Conservation (phyloP, 2,888 invertebrate species). For the Vanessa cardui region DNA sequence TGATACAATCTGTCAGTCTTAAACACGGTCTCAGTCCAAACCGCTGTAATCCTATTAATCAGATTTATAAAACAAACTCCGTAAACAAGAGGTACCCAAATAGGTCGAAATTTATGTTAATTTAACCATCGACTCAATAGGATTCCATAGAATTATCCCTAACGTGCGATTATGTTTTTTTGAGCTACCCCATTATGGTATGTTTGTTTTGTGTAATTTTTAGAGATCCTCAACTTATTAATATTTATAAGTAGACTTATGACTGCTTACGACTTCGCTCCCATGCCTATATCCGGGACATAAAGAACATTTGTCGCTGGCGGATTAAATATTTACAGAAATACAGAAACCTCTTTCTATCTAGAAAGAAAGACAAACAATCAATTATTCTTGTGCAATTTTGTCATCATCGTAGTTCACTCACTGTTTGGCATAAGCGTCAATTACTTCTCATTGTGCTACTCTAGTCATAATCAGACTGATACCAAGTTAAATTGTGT, state of each 20-base stretch:
- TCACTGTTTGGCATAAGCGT: no score
- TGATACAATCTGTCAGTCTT: neutral
- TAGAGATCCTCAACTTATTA: constrained; percentile 25
- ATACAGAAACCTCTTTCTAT: no score
- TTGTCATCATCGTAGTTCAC: no score
- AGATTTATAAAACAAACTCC: constrained; percentile 9
- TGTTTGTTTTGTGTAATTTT: constrained; percentile 58
- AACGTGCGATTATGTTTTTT: constrained; percentile 55
- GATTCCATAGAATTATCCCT: constrained; percentile 62
- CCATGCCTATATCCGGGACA: no score
- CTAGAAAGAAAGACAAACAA: no score
- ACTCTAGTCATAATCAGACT: no score
- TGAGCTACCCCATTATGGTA: constrained; percentile 50
- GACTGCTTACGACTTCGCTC: neutral
- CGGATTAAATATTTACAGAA: no score
- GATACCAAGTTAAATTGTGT: no score
- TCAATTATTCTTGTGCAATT: no score
- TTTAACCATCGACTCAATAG: constrained; percentile 61
- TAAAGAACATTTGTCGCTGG: no score
- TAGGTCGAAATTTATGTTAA: constrained; percentile 57
- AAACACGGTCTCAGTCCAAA: neutral
- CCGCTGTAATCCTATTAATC: constrained; percentile 5
- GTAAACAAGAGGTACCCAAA: constrained; percentile 20
- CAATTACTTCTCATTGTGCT: no score
- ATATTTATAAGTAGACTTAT: neutral